These are phyloP conservation scores for Drosophila ustulata DNA, from an alignment of 2,888 invertebrate genomes.

Conservation along the genomic window DNA sequence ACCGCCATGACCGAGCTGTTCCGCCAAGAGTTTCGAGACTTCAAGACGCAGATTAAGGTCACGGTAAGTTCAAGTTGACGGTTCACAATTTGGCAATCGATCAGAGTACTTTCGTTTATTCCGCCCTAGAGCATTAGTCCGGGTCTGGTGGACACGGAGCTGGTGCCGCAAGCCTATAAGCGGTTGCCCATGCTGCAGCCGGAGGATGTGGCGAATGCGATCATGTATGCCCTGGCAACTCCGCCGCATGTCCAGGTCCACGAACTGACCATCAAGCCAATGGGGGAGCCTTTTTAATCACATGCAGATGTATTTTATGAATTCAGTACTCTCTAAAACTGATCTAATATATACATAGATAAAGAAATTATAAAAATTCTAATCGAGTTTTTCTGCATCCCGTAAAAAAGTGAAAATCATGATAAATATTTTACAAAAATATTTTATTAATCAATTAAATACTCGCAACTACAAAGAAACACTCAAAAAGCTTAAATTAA, in stretches of 20 bases:
- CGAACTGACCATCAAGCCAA: slow-evolving; percentile 77
- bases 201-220: slow-evolving; percentile 74
- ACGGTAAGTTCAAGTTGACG: slow-evolving; percentile 66
- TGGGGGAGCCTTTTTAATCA: slow-evolving; percentile 71
- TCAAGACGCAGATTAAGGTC: slow-evolving; percentile 73
- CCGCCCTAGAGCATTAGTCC: slow-evolving; percentile 84
- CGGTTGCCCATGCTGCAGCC: slow-evolving; percentile 63
- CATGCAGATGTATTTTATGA: too few species aligned
- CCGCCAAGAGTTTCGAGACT: slow-evolving; percentile 81
- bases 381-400: too few species aligned
- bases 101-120: neutral
- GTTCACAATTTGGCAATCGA: too few species aligned
- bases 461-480: too few species aligned
- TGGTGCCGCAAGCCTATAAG: slow-evolving; percentile 74
- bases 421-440: too few species aligned
- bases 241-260: slow-evolving; percentile 78
- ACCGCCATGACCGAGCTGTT: slow-evolving; percentile 81
- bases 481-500: too few species aligned
- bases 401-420: too few species aligned
- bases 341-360: too few species aligned
- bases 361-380: too few species aligned
- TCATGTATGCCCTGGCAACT: slow-evolving; percentile 73
- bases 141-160: slow-evolving; percentile 85
- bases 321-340: too few species aligned
- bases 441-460: too few species aligned